Base-by-base conservation (phyloP, 2,113 vertebrate genomes). In the Aviceda subcristata region DNA sequence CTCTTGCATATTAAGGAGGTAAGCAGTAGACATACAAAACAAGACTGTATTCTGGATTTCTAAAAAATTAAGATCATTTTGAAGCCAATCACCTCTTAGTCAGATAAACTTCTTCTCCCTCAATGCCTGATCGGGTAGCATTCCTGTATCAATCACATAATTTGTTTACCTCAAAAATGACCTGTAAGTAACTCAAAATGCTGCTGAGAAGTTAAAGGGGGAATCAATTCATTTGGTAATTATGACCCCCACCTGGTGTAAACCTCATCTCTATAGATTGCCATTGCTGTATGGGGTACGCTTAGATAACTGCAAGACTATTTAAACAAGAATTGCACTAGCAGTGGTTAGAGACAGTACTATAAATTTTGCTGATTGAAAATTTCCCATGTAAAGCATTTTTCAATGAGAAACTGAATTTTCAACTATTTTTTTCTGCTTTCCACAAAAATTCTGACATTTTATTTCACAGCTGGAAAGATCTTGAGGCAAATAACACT, bases 391-490 rank as follows among this genome's bases (percentile, higher is more conserved):
- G 16, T 36, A 78, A 85, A 75, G 9, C 19, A 26, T 64, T 97
- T 83, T 86, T 81, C 74, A 69, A 26, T 86, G 66, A 88, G 48
- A 90, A 91, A 51, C 2, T 45, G 8, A 27, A 46, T 82, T 96
- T 96, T 85, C 80, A 75, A 57, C 29, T 43, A 7, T 26, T 59
- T 80, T 76, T 82, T 39, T 24, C 12, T n/a, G 12, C 14, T 91
- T 93, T 91, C 57, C 67, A 69, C 51, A 45, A 89, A 83, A 92
- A 67, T 53, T 64, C 60, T 62, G 22, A 84, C 41, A 14, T 94
- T 96, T 92, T 91, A n/a, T 84, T 93, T 92, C 93, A 93, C 76
- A 96, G 68, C 93, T 96, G 96, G 86, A 96, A 87, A 81, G 77
- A 92, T 78, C 51, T 67, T 38, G 55, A 89, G 57, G 53, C 57